Evolutionary conservation across 1,140 invertebrate species (phyloP).

Genomic region (Holotrichia oblita): DNA sequence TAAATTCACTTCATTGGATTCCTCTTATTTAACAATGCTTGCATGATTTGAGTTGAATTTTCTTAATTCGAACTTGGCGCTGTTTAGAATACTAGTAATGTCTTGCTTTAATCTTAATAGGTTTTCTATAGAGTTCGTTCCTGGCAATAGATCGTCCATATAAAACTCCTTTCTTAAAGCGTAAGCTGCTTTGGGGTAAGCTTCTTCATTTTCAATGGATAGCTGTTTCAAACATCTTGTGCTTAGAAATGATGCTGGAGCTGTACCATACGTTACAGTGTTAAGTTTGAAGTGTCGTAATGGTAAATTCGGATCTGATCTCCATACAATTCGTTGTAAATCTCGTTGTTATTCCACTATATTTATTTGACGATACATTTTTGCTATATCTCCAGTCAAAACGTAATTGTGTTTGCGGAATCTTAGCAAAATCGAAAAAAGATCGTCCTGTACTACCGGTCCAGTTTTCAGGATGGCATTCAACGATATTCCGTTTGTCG

Average conservation of each 20-base stretch:
- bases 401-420: constrained; percentile 52
- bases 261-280: constrained; percentile 44
- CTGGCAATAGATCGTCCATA: constrained; percentile 59
- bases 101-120: constrained; percentile 43
- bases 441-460: constrained; percentile 57
- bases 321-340: constrained; percentile 46
- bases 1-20: neutral
- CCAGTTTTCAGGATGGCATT: constrained; percentile 54
- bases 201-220: constrained; percentile 44
- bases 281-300: constrained; percentile 44
- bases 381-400: constrained; percentile 54
- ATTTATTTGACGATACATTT: constrained; percentile 52
- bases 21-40: neutral
- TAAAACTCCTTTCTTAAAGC: constrained; percentile 52
- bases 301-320: constrained; percentile 29
- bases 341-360: constrained; percentile 1
- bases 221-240: constrained; percentile 44
- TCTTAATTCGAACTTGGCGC: constrained; percentile 56
- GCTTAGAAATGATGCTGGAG: constrained; percentile 42
- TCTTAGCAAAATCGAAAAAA: constrained; percentile 57
- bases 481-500: constrained; percentile 50
- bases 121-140: constrained; percentile 50
- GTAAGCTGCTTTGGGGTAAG: constrained; percentile 50
- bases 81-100: constrained; percentile 39
- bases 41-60: constrained; percentile 59